Base-by-base conservation (phyloP, 2,888 invertebrate species). In the Zhuqinia jingwanae region DNA sequence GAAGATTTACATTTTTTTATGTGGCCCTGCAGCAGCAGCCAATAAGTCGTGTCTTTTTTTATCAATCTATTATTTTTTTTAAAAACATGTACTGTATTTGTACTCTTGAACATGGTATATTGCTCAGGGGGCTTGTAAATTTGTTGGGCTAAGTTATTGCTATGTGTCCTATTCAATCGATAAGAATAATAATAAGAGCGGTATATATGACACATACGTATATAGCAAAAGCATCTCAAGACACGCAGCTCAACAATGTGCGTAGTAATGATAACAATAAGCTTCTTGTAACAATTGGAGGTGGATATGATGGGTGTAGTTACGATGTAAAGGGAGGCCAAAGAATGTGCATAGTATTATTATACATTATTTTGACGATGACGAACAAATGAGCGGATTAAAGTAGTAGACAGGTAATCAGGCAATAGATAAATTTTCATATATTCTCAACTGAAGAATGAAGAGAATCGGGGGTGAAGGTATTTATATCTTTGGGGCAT, bases 1-100 rank as follows among this genome's bases (percentile, higher is more conserved):
- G 77, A 77, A 77, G 77, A 77, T 77, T 56, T 77, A 25, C 58
- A 50, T 36, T 77, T 77, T 56, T 77, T 8, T 20, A 47, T 10
- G 45, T 70, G 27, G 30, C 42, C 42, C 17, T 36, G 36, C 58
- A 58, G 58, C 58, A 65, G 17, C 36, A 42, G 65, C 65, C 65
- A 65, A 65, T 65, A 36, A 30, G 65, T 65, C 65, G 65, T 65
- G 65, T 65, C 65, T 36, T 36, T 17, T n/a, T 42, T 65, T 65
- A 65, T 65, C 65, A 65, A 42, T 36, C 17, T 58, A 20, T n/a
- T 65, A 2, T 42, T 27, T 58, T n/a, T n/a, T n/a, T n/a, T n/a
- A n/a, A n/a, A 8, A 36, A 36, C 36, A 36, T 36, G 36, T 36
- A 6, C 8, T 36, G 36, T 36, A 36, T 36, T 36, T 36, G 36